These are phyloP conservation scores for Lithobates sylvaticus DNA, from an alignment of 2,797 vertebrate genomes.

Conservation along the genomic window DNA sequence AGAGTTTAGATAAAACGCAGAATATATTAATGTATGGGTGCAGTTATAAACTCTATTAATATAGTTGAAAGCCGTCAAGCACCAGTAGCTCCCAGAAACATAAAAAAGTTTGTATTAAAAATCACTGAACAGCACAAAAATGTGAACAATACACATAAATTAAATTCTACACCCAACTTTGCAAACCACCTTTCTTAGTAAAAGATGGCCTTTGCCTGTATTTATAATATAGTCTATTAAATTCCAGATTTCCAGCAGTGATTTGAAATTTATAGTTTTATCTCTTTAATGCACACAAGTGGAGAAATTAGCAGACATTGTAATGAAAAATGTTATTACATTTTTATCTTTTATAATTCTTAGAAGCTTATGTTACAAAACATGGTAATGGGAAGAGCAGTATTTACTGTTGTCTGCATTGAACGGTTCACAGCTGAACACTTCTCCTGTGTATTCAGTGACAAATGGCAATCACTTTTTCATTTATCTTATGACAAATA, in stretches of 20 bases:
- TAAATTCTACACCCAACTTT: constrained; percentile 79
- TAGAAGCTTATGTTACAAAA: constrained; percentile 67
- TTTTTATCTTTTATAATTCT: constrained; percentile 66
- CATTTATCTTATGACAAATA: constrained; percentile 90
- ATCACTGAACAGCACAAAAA: constrained; percentile 83
- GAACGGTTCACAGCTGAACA: constrained; percentile 79
- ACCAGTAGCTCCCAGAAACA: constrained; percentile 79
- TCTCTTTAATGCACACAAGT: constrained; percentile 67
- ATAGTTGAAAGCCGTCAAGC: constrained; percentile 80
- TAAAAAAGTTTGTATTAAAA: constrained; percentile 89
- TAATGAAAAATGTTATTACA: constrained; percentile 63
- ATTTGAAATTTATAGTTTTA: constrained; percentile 60
- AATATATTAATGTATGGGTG: constrained; percentile 78
- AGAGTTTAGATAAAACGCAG: constrained; percentile 78
- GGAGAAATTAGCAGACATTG: constrained; percentile 62
- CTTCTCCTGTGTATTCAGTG: constrained; percentile 82
- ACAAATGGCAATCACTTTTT: constrained; percentile 88
- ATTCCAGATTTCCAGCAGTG: constrained; percentile 67
- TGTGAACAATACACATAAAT: constrained; percentile 84
- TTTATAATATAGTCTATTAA: constrained; percentile 68
- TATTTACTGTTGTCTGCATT: constrained; percentile 77
- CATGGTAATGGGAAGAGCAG: constrained; percentile 72
- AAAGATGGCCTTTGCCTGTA: constrained; percentile 70
- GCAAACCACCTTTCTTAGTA: constrained; percentile 73
- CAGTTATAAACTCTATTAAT: constrained; percentile 83